These are phyloP conservation scores for Schlechtendalia chinensis DNA, from an alignment of 1,140 invertebrate species.

Conservation along the genomic window DNA sequence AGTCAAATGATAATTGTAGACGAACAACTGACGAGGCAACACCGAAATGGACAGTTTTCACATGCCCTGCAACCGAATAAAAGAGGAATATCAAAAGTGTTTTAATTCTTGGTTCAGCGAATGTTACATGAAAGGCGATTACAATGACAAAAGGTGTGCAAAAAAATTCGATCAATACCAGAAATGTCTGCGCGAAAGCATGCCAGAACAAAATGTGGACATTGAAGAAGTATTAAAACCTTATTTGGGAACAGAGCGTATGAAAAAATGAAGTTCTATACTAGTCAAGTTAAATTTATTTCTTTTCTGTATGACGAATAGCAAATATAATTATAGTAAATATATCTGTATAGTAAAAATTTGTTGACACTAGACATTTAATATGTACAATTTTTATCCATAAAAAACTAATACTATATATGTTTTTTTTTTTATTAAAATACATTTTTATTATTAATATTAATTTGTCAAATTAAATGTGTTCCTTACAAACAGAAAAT, in stretches of 20 bases:
- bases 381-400: no score
- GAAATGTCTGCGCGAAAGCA: constrained; percentile 15
- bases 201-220: background rate
- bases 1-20: background rate
- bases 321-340: background rate
- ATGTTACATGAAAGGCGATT: constrained; percentile 44
- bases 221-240: constrained; percentile 39
- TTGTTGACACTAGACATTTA: no score
- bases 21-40: background rate
- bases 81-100: constrained; percentile 37
- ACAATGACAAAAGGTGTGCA: constrained; percentile 36
- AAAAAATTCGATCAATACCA: constrained; percentile 26
- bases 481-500: no score
- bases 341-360: background rate
- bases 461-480: no score
- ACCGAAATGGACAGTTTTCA: constrained; percentile 25
- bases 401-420: no score
- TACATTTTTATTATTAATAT: no score
- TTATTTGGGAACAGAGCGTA: constrained; percentile 4
- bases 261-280: constrained; percentile 13
- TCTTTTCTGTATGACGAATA: background rate
- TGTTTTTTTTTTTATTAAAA: no score
- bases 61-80: constrained; percentile 54
- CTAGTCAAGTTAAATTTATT: no score
- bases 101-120: constrained; percentile 32